Percentiles rank a stretch among this genome's conserved stretches.
Evolutionary conservation across 1,140 invertebrate genomes (phyloP).

Genomic region (Rhizoglyphus robini): DNA sequence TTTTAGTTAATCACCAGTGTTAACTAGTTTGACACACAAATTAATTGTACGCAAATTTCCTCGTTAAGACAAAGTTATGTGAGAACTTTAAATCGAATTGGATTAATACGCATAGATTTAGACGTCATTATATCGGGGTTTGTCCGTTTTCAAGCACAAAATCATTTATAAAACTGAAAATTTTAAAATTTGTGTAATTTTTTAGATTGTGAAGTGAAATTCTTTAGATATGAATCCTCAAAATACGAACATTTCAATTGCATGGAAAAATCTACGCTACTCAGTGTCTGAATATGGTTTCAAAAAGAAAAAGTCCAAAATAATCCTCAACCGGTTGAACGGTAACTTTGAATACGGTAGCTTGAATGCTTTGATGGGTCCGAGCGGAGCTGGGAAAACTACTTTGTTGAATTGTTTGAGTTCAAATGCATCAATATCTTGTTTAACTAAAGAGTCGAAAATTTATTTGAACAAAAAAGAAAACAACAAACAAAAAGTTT

Average conservation of each 20-base stretch:
- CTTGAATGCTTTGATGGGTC: constrained; percentile 41
- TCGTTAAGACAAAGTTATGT: no score
- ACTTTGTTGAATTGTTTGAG: constrained; percentile 33
- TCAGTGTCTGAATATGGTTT: neutral
- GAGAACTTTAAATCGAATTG: no score
- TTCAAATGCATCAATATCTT: constrained; percentile 3
- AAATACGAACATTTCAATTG: neutral
- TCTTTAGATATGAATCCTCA: no score
- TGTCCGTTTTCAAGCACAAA: no score
- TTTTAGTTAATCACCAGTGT: no score
- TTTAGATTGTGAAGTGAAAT: no score
- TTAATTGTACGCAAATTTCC: no score
- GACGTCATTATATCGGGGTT: no score
- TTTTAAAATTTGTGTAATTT: no score
- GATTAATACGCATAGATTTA: no score
- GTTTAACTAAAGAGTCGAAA: neutral
- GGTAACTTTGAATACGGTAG: neutral
- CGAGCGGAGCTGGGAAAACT: constrained; percentile 47
- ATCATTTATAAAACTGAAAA: no score
- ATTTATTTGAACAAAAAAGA: neutral
- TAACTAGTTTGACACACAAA: no score
- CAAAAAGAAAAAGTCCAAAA: neutral
- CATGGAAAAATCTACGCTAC: neutral
- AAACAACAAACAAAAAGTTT: neutral
- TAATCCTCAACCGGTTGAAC: neutral